phyloP scores from a whole-genome alignment of 2,888 invertebrate species.

The Pyrrhia umbra region DNA sequence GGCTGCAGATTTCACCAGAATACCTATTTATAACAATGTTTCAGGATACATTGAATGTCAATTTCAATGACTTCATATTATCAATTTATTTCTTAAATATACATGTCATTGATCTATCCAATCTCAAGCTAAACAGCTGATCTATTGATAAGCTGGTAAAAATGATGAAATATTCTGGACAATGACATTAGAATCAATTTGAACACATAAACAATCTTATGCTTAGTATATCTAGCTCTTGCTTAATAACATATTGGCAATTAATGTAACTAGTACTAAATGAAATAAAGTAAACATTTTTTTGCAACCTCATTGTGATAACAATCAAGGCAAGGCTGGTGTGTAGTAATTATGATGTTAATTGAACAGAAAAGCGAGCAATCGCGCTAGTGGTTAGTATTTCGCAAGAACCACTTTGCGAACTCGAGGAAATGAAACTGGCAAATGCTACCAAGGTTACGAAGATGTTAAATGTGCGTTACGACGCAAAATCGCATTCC shows the following conservation, averaged over 20 bases:
- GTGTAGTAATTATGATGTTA: constrained; percentile 48
- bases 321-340: constrained; percentile 36
- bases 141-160: background rate
- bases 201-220: background rate
- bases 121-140: constrained; percentile 9
- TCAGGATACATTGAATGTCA: too few species aligned
- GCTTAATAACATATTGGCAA: constrained; percentile 9
- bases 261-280: background rate
- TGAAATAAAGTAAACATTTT: constrained; percentile 33
- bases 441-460: constrained; percentile 62
- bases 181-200: background rate
- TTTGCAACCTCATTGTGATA: constrained; percentile 50
- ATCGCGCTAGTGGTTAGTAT: constrained; percentile 24
- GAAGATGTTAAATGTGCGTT: constrained; percentile 53
- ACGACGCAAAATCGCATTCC: constrained; percentile 64
- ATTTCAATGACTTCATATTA: too few species aligned
- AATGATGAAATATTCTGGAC: constrained; percentile 9
- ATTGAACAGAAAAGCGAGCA: constrained; percentile 34
- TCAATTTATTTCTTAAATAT: too few species aligned
- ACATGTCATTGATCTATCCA: background rate
- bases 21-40: too few species aligned
- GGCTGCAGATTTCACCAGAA: too few species aligned
- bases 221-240: background rate
- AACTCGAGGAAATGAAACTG: constrained; percentile 41
- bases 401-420: constrained; percentile 49